These are phyloP conservation scores for Graptemys geographica DNA, from an alignment of 2,797 vertebrate species.

Conservation along the genomic window DNA sequence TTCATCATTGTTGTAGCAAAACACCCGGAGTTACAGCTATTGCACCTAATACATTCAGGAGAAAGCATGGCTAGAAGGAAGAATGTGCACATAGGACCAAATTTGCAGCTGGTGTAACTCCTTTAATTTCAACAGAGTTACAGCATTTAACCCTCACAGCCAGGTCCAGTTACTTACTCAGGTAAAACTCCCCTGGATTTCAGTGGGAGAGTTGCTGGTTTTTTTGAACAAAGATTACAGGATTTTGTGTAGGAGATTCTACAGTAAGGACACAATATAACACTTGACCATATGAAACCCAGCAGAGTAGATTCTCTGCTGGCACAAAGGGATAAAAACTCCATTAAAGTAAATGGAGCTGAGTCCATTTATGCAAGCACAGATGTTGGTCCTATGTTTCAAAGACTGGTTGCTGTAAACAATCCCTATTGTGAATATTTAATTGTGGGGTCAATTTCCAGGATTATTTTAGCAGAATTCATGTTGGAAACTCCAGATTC, in stretches of 20 bases:
- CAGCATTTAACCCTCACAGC: background rate
- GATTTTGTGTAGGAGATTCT: background rate
- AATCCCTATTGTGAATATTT: slow-evolving; percentile 20
- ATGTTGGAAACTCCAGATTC: slow-evolving; percentile 32
- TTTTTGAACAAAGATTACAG: background rate
- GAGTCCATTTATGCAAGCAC: slow-evolving; percentile 10
- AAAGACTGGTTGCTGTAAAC: slow-evolving; percentile 11
- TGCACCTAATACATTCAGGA: background rate
- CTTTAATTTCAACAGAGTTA: background rate
- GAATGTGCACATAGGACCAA: background rate
- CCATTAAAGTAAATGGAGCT: slow-evolving; percentile 21
- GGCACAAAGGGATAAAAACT: slow-evolving; percentile 27
- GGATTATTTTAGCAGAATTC: slow-evolving; percentile 46
- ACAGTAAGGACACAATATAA: background rate
- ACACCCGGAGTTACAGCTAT: background rate
- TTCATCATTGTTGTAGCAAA: fast-evolving
- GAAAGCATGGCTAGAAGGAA: fast-evolving
- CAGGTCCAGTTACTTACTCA: background rate
- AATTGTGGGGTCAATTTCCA: slow-evolving; percentile 49
- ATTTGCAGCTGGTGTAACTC: background rate
- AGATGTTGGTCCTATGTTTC: slow-evolving; percentile 16
- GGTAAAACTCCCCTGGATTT: background rate
- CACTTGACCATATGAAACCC: background rate
- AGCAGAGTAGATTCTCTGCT: slow-evolving; percentile 13
- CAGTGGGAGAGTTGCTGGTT: background rate